These are phyloP conservation scores for Caenorhabditis inopinata DNA, from an alignment of 1,140 invertebrate genomes.

Conservation along the genomic window DNA sequence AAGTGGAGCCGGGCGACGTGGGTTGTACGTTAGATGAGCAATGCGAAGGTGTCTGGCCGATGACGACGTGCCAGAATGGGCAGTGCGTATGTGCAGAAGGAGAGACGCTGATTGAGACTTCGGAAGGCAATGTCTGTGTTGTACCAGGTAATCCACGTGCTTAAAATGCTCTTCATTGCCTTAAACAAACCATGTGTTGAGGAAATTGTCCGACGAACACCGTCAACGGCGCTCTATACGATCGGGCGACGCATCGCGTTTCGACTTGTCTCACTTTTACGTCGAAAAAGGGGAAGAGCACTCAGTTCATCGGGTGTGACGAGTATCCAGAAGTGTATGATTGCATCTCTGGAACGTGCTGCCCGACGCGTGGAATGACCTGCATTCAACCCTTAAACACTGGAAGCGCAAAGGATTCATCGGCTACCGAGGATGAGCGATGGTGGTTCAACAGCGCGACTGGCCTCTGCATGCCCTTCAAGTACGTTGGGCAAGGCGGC, in stretches of 20 bases:
- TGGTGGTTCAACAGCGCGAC: conserved; percentile 53
- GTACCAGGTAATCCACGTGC: conserved; percentile 5
- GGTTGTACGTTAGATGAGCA: conserved; percentile 39
- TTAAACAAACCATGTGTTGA: neutral
- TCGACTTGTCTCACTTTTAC: neutral
- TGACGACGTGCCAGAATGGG: conserved; percentile 11
- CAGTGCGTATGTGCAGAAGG: conserved; percentile 42
- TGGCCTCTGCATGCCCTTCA: conserved; percentile 47
- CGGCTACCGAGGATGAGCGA: conserved; percentile 3
- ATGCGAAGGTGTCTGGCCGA: conserved; percentile 43
- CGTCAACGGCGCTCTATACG: conserved; percentile 48
- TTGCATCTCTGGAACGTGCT: conserved; percentile 55
- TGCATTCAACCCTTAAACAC: conserved; percentile 55
- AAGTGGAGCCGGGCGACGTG: conserved; percentile 37
- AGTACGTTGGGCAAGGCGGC: conserved; percentile 49
- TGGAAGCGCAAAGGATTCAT: conserved; percentile 31
- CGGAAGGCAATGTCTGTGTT: conserved; percentile 45
- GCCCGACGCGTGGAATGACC: conserved; percentile 54
- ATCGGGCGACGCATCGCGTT: conserved; percentile 49
- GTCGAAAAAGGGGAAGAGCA: conserved; percentile 39
- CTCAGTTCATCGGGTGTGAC: conserved; percentile 56
- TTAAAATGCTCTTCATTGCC: neutral
- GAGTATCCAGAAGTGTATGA: conserved; percentile 57
- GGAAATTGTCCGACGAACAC: conserved; percentile 54
- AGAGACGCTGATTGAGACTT: conserved; percentile 12